Base-by-base conservation (phyloP, 2,797 vertebrate species). In the Todus mexicanus region DNA sequence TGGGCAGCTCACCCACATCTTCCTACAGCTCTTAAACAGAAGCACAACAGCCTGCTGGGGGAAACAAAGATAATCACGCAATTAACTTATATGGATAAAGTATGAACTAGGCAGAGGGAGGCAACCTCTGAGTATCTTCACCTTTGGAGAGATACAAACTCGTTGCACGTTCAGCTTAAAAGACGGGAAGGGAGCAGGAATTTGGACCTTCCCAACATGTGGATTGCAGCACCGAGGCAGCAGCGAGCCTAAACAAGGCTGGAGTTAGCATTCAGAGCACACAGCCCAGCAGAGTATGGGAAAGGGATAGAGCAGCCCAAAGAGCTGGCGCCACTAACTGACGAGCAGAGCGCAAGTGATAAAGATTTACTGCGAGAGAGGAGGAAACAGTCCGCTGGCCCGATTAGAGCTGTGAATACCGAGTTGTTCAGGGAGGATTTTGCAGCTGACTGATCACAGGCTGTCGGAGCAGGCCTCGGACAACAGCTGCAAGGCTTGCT, bases 401-500 rank as follows among this genome's bases (percentile, higher is more conserved):
- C 91, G 96, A 96, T 97, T 98, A 98, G 96, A 94, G 96, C 97
- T 95, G 96, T 98, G 98, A 98, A 98, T 98, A 96, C 96, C 92
- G 96, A 97, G 97, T 96, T 98, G 98, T 98, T 97, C 98, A 98
- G 97, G 97, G 97, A 97, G 97, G 98, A 98, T 98, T 98, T 98
- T 96, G 98, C 97, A 98, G 97, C 98, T 98, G 97, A 98, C 97
- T 98, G 98, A 98, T 98, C 98, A 98, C 97, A 98, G 98, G 97
- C 97, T 98, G 98, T 98, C 96, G 92, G 97, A 97, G 97, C 93
- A 96, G 94, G 96, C 96, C 96, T 97, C 96, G 97, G 97, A 97
- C 98, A 98, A 98, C 98, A 98, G 98, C 98, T 98, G 98, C 98
- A 98, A 97, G 97, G 97, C 97, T 98, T 95, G 97, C 97, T 81